Evolutionary conservation across 2,113 vertebrate species (phyloP).

Genomic region (Myiozetetes cayanensis): DNA sequence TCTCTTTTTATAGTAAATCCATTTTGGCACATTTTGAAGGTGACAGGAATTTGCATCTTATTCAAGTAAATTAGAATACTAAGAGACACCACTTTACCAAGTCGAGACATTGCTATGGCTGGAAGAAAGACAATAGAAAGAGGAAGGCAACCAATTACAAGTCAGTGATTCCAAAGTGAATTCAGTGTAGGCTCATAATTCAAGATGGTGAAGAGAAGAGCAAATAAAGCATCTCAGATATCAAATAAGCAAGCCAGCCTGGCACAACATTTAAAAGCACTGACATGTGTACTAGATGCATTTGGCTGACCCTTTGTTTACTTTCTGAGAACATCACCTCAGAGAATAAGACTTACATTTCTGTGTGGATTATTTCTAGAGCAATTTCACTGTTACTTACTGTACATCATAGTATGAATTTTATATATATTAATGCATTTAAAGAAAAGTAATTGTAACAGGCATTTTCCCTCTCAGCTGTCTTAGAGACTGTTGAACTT

Average conservation of each 20-base stretch:
- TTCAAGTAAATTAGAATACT: constrained; percentile 15
- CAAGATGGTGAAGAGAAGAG: background rate
- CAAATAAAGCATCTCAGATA: background rate
- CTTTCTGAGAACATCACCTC: background rate
- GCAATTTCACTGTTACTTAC: background rate
- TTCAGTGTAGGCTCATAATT: background rate
- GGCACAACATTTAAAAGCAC: background rate
- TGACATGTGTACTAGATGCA: background rate
- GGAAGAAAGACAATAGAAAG: background rate
- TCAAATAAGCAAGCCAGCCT: background rate
- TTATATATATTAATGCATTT: background rate
- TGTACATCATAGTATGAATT: background rate
- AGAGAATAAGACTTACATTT: background rate
- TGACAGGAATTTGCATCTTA: constrained; percentile 21
- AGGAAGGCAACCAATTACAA: background rate
- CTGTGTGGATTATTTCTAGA: background rate
- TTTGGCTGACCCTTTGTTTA: background rate
- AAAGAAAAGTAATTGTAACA: background rate
- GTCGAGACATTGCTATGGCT: background rate
- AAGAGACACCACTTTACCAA: background rate
- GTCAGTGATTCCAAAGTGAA: background rate
- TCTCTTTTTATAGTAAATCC: constrained; percentile 16
- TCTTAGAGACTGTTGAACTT: background rate
- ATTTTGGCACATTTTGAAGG: constrained; percentile 39
- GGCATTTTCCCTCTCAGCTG: background rate